phyloP scores from a whole-genome alignment of 2,113 vertebrate species.

The Neoarius graeffei region DNA sequence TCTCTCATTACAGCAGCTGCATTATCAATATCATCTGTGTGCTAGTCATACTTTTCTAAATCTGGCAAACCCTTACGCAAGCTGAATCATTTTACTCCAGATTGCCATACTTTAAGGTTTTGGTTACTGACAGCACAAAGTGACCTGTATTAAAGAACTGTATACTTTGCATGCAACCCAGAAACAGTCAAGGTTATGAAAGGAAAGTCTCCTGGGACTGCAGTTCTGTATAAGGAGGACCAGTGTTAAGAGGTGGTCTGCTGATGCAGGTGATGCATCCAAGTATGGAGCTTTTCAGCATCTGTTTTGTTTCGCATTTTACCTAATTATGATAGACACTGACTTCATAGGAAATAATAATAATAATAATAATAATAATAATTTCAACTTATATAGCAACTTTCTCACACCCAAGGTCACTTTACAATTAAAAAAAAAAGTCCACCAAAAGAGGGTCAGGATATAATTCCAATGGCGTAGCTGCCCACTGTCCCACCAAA shows the following conservation, averaged over 20 bases:
- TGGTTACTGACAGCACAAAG: background rate
- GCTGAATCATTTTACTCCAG: background rate
- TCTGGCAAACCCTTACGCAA: background rate
- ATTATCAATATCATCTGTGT: background rate
- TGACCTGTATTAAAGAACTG: background rate
- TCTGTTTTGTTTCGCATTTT: background rate
- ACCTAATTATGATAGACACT: background rate
- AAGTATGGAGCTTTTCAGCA: background rate
- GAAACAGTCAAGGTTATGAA: constrained; percentile 1
- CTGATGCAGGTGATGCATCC: background rate
- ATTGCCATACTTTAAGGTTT: background rate
- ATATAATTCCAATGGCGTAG: too few species aligned
- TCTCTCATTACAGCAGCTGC: background rate
- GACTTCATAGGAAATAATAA: background rate
- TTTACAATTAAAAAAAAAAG: too few species aligned
- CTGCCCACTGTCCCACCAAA: too few species aligned
- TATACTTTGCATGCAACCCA: background rate
- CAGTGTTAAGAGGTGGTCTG: background rate
- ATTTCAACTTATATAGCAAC: too few species aligned
- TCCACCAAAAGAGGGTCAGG: too few species aligned
- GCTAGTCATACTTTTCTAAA: background rate
- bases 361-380: too few species aligned
- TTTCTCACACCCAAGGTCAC: too few species aligned
- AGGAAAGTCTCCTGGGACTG: background rate
- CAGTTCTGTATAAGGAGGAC: background rate